Base-by-base conservation (phyloP, 2,888 invertebrate species). In the Catocala nupta region DNA sequence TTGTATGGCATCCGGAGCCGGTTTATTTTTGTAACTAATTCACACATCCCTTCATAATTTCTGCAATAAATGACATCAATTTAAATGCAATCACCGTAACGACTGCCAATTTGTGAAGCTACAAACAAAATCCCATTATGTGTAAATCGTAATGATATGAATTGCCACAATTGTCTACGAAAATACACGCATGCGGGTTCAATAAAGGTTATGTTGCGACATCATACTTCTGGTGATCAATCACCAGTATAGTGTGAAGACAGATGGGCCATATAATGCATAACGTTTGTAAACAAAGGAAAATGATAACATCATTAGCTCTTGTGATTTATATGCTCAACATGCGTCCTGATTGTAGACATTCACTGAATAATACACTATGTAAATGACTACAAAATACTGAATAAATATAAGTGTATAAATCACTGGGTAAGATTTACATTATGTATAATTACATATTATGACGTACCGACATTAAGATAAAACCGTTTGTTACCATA, bases 21-120 rank as follows among this genome's bases (percentile, higher is more conserved):
- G 36, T 39, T 9, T 39, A 39, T 9, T 39, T 39, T 1, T 9
- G 1, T 0, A 8, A 39, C 36, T n/a, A 9, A 43, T 47, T 47
- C 71, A 67, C 71, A 69, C 65, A 70, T 71, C 70, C 74, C 70
- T 69, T 68, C 70, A 64, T 73, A 80, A 81, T 84, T 78, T 77
- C 71, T 77, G 71, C 77, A 83, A 84, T 82, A 78, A 84, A 80
- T 75, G 78, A 82, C 83, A 74, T 81, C 89, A 90, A 90, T 90
- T 88, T 90, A 86, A 90, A 89, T 56, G 87, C 87, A 89, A 91
- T 90, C 87, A 87, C 75, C 58, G 63, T 85, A 87, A 88, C 85
- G 80, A 85, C 80, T 73, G 59, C 70, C 79, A 81, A 83, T 86
- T 82, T 83, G 65, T 80, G 65, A 73, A 75, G 70, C 69, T 77